These are phyloP conservation scores for Colaptes auratus DNA, from an alignment of 2,113 vertebrate species.

Conservation along the genomic window DNA sequence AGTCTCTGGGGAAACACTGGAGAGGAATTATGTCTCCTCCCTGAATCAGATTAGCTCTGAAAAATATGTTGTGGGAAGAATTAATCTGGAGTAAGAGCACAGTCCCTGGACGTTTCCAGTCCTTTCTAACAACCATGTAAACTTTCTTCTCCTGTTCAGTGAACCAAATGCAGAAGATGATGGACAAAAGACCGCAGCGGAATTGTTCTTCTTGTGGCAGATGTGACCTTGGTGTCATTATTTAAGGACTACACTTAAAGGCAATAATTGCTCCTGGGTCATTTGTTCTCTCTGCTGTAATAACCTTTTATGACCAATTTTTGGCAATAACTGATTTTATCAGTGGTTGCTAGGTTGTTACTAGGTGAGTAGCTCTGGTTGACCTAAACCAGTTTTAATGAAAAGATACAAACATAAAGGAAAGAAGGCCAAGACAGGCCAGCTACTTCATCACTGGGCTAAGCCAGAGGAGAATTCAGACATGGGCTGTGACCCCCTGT, in stretches of 20 bases:
- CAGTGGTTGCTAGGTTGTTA: not conserved
- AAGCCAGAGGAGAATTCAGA: not conserved
- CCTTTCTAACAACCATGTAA: not conserved
- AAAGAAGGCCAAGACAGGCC: not conserved
- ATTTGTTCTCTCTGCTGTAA: not conserved
- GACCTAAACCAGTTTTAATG: not conserved
- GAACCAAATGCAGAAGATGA: not conserved
- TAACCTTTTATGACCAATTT: not conserved
- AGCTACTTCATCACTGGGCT: not conserved
- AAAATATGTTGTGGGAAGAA: constrained; percentile 39
- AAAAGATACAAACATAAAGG: not conserved
- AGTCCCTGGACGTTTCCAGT: not conserved
- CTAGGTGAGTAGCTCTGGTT: not conserved
- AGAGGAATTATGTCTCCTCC: constrained; percentile 7
- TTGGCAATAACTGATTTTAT: not conserved
- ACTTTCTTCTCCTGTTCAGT: not conserved
- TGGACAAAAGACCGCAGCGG: not conserved
- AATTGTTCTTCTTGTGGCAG: not conserved
- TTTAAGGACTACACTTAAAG: not conserved
- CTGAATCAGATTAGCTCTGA: constrained; percentile 13
- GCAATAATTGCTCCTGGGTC: not conserved
- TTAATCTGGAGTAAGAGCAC: not conserved
- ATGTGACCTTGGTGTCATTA: not conserved
- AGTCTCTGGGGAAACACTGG: not conserved
- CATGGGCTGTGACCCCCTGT: not conserved